These are phyloP conservation scores for Andrena minutula DNA, from an alignment of 2,888 invertebrate genomes.

Conservation along the genomic window DNA sequence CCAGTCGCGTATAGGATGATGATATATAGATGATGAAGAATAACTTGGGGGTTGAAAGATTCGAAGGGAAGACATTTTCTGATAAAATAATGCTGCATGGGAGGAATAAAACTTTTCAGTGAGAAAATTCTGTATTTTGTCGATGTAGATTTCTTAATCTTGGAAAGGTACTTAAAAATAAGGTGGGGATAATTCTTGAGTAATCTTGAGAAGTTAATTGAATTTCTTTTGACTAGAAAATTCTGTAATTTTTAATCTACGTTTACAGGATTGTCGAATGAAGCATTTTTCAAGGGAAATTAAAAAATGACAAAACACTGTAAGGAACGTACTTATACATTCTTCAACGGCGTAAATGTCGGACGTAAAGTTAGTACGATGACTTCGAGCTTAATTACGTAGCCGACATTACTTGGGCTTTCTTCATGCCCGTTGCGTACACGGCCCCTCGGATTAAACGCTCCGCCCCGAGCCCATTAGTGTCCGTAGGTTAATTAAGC, in stretches of 20 bases:
- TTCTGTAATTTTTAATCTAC: neutral
- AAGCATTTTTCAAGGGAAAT: neutral
- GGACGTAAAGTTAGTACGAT: slow-evolving; percentile 14
- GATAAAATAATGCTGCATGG: too few species aligned
- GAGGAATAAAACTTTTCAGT: too few species aligned
- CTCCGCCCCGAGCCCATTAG: slow-evolving; percentile 73
- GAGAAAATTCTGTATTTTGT: too few species aligned
- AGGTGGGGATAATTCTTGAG: neutral
- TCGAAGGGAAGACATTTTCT: too few species aligned
- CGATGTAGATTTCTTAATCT: too few species aligned
- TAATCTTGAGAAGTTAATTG: neutral
- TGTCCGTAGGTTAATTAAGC: slow-evolving; percentile 75
- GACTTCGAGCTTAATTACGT: slow-evolving; percentile 46
- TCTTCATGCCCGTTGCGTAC: slow-evolving; percentile 53
- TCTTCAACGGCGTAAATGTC: slow-evolving; percentile 6
- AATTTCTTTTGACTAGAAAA: neutral
- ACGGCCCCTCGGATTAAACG: slow-evolving; percentile 71
- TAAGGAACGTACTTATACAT: neutral
- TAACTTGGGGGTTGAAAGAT: too few species aligned
- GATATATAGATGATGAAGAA: too few species aligned
- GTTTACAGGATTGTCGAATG: neutral
- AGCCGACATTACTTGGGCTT: slow-evolving; percentile 41
- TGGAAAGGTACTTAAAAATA: too few species aligned
- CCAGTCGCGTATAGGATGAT: too few species aligned
- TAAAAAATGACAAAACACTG: slow-evolving; percentile 1